Conservation (phyloP, 1,140 invertebrate genomes). For the Holotrichia oblita region DNA sequence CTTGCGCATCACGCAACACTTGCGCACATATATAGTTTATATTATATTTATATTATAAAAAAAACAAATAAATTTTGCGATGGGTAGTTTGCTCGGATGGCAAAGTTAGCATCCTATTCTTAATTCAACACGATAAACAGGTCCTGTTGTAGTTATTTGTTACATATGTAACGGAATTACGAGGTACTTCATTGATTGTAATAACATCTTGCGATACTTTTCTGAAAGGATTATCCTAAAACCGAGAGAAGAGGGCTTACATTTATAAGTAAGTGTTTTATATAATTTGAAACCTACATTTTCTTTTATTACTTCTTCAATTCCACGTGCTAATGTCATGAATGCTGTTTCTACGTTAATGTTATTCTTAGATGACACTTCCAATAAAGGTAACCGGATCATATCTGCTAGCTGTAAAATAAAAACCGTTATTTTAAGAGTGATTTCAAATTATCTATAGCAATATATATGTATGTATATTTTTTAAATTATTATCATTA, state of each 20-base stretch:
- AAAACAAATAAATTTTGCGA: slow-evolving; percentile 40
- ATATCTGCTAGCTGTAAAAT: slow-evolving; percentile 87
- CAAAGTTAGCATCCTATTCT: not conserved
- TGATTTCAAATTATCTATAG: not conserved
- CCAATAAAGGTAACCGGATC: slow-evolving; percentile 92
- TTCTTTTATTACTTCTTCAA: slow-evolving; percentile 79
- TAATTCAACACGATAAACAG: slow-evolving; percentile 50
- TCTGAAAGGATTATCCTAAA: slow-evolving; percentile 51
- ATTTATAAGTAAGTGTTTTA: not conserved
- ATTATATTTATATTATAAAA: slow-evolving; percentile 42
- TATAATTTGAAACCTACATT: slow-evolving; percentile 65
- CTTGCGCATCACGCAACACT: not conserved
- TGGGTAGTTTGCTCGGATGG: not conserved
- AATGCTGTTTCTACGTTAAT: slow-evolving; percentile 91
- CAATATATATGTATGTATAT: no score
- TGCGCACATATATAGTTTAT: slow-evolving; percentile 18
- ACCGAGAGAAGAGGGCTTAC: no score
- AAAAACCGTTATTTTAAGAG: not conserved
- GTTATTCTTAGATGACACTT: slow-evolving; percentile 90
- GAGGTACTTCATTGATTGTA: slow-evolving; percentile 52
- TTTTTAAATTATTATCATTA: not conserved
- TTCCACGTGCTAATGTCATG: slow-evolving; percentile 81
- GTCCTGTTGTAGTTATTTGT: slow-evolving; percentile 47
- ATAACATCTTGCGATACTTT: slow-evolving; percentile 46
- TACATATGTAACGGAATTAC: no score